Percentiles rank a stretch among this genome's conserved stretches.
phyloP scores from a whole-genome alignment of 2,113 vertebrate genomes.

The Bubo scandiacus region DNA sequence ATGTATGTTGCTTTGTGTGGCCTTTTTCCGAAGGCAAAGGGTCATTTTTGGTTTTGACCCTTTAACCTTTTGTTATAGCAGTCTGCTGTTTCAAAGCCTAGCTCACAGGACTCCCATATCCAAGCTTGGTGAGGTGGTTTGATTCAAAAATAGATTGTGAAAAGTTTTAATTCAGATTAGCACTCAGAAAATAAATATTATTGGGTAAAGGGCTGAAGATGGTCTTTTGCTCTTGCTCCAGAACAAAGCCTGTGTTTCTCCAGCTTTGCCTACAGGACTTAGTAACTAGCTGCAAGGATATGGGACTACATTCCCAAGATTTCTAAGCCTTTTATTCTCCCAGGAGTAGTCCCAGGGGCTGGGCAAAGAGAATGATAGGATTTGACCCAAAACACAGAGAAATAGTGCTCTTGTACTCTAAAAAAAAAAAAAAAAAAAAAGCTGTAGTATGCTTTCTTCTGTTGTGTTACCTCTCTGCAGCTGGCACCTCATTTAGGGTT shows the following conservation, averaged over 20 bases:
- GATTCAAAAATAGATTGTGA: neutral
- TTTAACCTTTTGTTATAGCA: neutral
- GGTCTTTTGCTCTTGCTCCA: neutral
- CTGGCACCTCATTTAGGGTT: neutral
- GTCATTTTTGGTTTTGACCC: neutral
- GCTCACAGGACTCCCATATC: neutral
- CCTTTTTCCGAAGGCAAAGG: neutral
- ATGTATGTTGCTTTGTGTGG: neutral
- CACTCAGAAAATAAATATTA: neutral
- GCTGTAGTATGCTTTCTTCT: neutral
- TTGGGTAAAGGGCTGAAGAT: neutral
- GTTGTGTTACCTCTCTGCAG: neutral
- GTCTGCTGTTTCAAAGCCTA: neutral
- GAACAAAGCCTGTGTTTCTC: neutral
- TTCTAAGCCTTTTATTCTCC: neutral
- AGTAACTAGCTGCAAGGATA: neutral
- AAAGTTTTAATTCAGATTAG: neutral
- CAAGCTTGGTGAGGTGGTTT: neutral
- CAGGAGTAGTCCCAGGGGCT: neutral
- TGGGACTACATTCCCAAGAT: neutral
- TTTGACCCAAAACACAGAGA: neutral
- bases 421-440: fast-evolving
- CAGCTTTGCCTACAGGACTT: neutral
- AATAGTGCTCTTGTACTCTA: neutral
- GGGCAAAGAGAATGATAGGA: neutral